A percentile compares a stretch with the other conserved stretches of the same genome.
Evolutionary conservation across 2,888 invertebrate species (phyloP).

Genomic region (Aphelenchoides bicaudatus): DNA sequence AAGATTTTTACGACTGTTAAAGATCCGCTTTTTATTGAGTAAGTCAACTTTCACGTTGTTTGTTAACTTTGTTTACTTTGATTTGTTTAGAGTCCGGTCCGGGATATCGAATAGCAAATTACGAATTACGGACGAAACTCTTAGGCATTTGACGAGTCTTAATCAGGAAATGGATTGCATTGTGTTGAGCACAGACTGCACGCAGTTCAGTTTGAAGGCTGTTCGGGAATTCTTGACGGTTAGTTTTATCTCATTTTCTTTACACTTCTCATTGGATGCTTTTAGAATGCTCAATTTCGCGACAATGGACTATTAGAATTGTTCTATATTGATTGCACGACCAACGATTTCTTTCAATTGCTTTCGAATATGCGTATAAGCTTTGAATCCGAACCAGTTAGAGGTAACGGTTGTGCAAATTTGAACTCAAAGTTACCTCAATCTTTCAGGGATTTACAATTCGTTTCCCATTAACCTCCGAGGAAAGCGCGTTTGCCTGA

Average conservation of each 20-base stretch:
- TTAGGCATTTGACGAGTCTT: background rate
- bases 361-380: no score
- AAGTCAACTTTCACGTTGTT: background rate
- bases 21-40: constrained; percentile 8
- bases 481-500: background rate
- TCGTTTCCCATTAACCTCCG: background rate
- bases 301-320: constrained; percentile 3
- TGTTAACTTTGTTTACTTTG: background rate
- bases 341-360: constrained; percentile 3
- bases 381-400: background rate
- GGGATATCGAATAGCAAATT: background rate
- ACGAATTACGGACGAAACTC: constrained; percentile 4
- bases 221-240: background rate
- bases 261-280: background rate
- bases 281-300: constrained; percentile 2
- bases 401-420: background rate
- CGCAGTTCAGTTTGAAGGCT: constrained; percentile 7
- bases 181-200: background rate
- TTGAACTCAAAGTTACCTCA: background rate
- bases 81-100: constrained; percentile 3
- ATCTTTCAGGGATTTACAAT: constrained; percentile 4
- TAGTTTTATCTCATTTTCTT: background rate
- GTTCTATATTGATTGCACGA: constrained; percentile 11
- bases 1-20: constrained; percentile 3
- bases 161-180: background rate